Conservation (phyloP, 2,888 invertebrate species). For the Orthosia gracilis region DNA sequence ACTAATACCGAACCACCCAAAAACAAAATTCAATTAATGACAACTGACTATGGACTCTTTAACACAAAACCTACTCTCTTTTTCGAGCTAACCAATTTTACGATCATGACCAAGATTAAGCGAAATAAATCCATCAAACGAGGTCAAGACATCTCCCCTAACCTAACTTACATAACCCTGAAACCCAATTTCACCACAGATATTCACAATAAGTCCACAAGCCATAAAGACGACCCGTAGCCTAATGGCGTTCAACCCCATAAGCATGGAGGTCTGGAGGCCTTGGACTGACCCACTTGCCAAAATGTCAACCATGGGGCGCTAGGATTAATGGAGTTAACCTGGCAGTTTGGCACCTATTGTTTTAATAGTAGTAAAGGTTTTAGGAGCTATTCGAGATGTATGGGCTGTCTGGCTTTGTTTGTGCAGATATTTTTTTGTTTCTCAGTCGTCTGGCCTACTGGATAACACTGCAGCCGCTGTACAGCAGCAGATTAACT, state of each 20-base stretch:
- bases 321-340: constrained; percentile 67
- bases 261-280: constrained; percentile 51
- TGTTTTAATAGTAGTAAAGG: constrained; percentile 62
- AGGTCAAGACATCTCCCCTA: constrained; percentile 53
- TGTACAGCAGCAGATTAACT: not conserved
- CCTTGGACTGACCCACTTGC: constrained; percentile 78
- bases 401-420: constrained; percentile 21
- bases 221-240: constrained; percentile 79
- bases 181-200: constrained; percentile 57
- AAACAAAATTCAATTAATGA: not conserved
- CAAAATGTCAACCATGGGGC: constrained; percentile 77
- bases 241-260: constrained; percentile 74
- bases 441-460: not conserved
- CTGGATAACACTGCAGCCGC: not conserved
- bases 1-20: not conserved
- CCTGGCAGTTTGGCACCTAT: constrained; percentile 57
- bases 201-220: constrained; percentile 57
- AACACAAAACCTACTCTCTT: not conserved
- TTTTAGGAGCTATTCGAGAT: constrained; percentile 40
- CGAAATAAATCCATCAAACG: constrained; percentile 18
- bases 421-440: not conserved
- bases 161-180: constrained; percentile 47
- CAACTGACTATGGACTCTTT: not conserved
- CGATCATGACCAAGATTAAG: not conserved
- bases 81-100: not conserved